A percentile compares a stretch with the other conserved stretches of the same genome.
These are phyloP conservation scores for Labeo catla DNA, from an alignment of 2,113 vertebrate genomes.

Conservation along the genomic window DNA sequence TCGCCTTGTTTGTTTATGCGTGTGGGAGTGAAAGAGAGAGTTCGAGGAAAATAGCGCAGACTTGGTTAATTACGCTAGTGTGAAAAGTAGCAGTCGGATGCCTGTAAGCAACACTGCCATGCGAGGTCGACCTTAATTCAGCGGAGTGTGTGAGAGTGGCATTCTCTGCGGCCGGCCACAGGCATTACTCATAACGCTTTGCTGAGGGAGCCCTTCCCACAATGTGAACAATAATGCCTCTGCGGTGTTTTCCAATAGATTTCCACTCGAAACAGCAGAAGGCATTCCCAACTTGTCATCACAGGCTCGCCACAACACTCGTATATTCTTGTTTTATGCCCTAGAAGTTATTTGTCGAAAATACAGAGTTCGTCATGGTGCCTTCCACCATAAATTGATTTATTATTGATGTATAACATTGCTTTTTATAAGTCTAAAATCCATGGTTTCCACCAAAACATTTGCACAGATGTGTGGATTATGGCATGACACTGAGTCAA, in stretches of 20 bases:
- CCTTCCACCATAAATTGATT: not conserved
- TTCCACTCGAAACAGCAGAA: slow-evolving; percentile 4
- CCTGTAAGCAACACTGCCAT: slow-evolving; percentile 14
- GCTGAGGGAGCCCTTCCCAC: slow-evolving; percentile 6
- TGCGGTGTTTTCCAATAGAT: slow-evolving; percentile 9
- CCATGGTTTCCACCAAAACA: not conserved
- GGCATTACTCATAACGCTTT: slow-evolving; percentile 20
- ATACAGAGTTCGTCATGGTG: not conserved
- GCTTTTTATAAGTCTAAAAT: not conserved
- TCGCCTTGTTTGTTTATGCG: slow-evolving; percentile 5
- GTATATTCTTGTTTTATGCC: not conserved
- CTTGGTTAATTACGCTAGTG: slow-evolving; percentile 22
- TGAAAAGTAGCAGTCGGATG: slow-evolving; percentile 32
- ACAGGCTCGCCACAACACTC: not conserved
- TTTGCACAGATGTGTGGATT: not conserved
- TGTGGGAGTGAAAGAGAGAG: not conserved
- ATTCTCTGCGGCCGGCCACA: slow-evolving; percentile 27
- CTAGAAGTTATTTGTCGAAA: not conserved
- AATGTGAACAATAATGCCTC: slow-evolving; percentile 20
- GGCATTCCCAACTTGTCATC: slow-evolving; percentile 18
- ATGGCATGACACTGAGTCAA: not conserved
- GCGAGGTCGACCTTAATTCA: slow-evolving; percentile 5
- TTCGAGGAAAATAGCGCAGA: not conserved
- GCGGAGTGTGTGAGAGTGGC: slow-evolving; percentile 23
- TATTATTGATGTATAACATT: slow-evolving; percentile 4